Conservation (phyloP, 2,113 vertebrate genomes). For the Diphyllodes magnificus region DNA sequence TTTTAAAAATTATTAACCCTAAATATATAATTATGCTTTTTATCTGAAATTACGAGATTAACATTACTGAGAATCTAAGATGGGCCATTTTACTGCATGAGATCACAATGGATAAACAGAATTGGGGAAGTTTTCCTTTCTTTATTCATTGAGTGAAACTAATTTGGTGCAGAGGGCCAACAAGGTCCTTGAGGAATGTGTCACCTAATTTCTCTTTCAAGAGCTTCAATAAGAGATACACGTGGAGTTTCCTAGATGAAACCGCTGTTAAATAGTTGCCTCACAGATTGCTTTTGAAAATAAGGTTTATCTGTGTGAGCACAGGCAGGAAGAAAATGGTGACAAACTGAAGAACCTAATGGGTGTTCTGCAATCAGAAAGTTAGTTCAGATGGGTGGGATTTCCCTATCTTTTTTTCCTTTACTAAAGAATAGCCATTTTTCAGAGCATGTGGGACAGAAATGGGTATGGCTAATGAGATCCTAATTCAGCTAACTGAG, state of each 20-base stretch:
- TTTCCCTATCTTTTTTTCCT: neutral
- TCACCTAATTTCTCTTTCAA: neutral
- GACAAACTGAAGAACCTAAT: neutral
- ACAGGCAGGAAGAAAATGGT: neutral
- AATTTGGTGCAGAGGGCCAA: neutral
- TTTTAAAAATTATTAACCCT: neutral
- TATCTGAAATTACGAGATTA: neutral
- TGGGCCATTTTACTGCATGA: neutral
- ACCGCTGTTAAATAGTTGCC: neutral
- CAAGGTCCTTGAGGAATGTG: neutral
- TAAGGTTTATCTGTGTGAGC: neutral
- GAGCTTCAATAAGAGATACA: neutral
- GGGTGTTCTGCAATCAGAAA: neutral
- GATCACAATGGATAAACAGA: neutral
- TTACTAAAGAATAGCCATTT: neutral
- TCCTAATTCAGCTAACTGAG: neutral
- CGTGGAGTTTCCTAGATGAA: neutral
- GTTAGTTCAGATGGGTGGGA: neutral
- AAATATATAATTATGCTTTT: neutral
- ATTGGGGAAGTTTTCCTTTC: neutral
- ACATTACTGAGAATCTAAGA: neutral
- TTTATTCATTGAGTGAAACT: neutral
- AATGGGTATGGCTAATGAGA: neutral
- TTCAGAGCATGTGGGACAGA: neutral
- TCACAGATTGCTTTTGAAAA: neutral